Base-by-base conservation (phyloP, 2,888 invertebrate species). In the Caenorhabditis sp. region DNA sequence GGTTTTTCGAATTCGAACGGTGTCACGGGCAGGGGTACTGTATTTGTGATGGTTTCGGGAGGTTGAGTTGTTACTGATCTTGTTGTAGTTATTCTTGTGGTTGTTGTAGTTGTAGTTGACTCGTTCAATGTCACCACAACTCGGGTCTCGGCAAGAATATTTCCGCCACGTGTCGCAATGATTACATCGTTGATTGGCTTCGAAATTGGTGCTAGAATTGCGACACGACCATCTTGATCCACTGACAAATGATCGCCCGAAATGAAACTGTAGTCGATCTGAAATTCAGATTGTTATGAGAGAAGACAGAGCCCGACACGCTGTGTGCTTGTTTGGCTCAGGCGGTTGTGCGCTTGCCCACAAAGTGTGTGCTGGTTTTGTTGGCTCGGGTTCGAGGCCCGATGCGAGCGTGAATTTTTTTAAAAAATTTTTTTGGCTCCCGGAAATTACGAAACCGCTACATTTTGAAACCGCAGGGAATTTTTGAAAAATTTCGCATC, bases 121-220 rank as follows among this genome's bases (percentile, higher is more conserved):
- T 23, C 59, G 14, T 62, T 65, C 1, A 69, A 67, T 0, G 68
- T 62, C 24, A 79, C 76, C 23, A 71, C 57, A 6, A 79, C 43
- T 12, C 76, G 21, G 0, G 73, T 59, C 31, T 71, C 69, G 0
- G 74, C 78, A 1, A 76, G 55, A 27, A 68, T 64, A 3, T 64
- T 58, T 0, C 74, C 66, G 26, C 66, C 55, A 17, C 57, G 58
- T 10, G 68, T 68, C 3, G 76, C 79, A 36, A 77, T 66, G 26
- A 79, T 60, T 2, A 72, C 67, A 26, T 76, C 74, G 60, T 72
- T 69, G 27, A 77, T 66, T 2, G 67, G 75, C 43, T 57, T 57
- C 17, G 53, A 36, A 12, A 77, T 57, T 12, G 70, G 64, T 43
- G 60, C 59, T 23, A 60, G 51, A 3, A 77, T 69, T 1, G 73